Evolutionary conservation across 1,140 invertebrate species (phyloP).

Genomic region (Drosophila ironensis): DNA sequence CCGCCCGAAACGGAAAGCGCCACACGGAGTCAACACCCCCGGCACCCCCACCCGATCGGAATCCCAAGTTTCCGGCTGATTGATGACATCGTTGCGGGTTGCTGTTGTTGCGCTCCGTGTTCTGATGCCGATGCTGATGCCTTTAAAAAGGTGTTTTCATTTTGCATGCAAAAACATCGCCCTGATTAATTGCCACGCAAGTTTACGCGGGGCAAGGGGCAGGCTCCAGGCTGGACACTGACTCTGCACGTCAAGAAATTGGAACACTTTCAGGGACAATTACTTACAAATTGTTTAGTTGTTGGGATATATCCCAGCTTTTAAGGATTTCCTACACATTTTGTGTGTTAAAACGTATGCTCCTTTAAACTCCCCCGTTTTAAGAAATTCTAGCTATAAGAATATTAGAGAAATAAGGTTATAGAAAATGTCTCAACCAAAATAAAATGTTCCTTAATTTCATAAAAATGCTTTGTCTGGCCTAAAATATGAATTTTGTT

Average conservation of each 20-base stretch:
- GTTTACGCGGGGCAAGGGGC: slow-evolving; percentile 16
- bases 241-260: background rate
- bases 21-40: slow-evolving; percentile 28
- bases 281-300: too few relatives aligned
- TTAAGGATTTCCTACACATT: too few relatives aligned
- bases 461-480: too few relatives aligned
- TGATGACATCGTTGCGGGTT: slow-evolving; percentile 62
- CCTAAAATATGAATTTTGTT: too few relatives aligned
- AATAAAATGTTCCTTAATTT: too few relatives aligned
- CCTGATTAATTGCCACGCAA: slow-evolving; percentile 72
- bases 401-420: too few relatives aligned
- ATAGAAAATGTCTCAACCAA: too few relatives aligned
- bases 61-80: slow-evolving; percentile 50
- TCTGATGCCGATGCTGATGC: slow-evolving; percentile 18
- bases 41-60: background rate
- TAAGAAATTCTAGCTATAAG: too few relatives aligned
- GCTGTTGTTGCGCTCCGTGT: slow-evolving; percentile 8
- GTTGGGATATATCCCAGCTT: too few relatives aligned
- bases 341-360: too few relatives aligned
- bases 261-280: too few relatives aligned
- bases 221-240: background rate
- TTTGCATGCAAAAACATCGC: slow-evolving; percentile 66
- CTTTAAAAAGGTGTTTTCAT: slow-evolving; percentile 74
- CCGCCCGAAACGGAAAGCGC: slow-evolving; percentile 51
- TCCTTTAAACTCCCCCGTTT: too few relatives aligned